phyloP scores from a whole-genome alignment of 2,797 vertebrate genomes.

The Hyperoplus lanceolatus region DNA sequence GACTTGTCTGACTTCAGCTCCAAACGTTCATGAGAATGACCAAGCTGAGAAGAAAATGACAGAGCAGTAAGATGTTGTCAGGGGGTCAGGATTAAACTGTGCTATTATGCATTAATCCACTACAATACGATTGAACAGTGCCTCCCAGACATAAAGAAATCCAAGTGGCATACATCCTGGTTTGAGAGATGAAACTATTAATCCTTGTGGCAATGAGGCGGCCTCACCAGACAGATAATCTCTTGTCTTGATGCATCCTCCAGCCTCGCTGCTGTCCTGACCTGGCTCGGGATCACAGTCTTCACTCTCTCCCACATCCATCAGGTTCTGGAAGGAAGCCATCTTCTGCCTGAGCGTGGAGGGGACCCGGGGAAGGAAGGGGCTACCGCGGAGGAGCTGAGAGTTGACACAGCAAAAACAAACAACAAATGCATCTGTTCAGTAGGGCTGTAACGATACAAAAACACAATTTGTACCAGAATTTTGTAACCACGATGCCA shows the following conservation, averaged over 20 bases:
- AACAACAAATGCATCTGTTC: constrained; percentile 60
- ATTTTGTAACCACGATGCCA: no score
- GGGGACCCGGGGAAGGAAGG: constrained; percentile 66
- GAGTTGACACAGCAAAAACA: constrained; percentile 55
- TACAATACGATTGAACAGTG: constrained; percentile 51
- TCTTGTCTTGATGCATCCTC: constrained; percentile 74
- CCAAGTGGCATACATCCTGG: constrained; percentile 54
- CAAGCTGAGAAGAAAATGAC: constrained; percentile 29
- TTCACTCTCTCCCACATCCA: constrained; percentile 79
- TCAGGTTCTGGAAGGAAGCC: constrained; percentile 84
- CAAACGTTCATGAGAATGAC: constrained; percentile 48
- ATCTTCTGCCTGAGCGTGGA: constrained; percentile 86
- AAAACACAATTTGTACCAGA: no score
- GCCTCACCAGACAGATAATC: constrained; percentile 81
- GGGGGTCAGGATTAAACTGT: constrained; percentile 36
- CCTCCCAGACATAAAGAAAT: constrained; percentile 65
- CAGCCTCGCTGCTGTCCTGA: constrained; percentile 56
- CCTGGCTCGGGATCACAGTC: constrained; percentile 60
- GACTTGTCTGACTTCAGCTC: constrained; percentile 21
- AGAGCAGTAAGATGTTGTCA: constrained; percentile 45
- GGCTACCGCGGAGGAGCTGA: constrained; percentile 75
- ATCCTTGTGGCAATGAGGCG: constrained; percentile 64
- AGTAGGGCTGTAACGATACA: not conserved
- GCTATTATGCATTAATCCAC: constrained; percentile 53
- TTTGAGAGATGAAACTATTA: constrained; percentile 70